A percentile compares a stretch with the other conserved stretches of the same genome.
phyloP scores from a whole-genome alignment of 2,113 vertebrate species.

The Poeciliopsis prolifica region DNA sequence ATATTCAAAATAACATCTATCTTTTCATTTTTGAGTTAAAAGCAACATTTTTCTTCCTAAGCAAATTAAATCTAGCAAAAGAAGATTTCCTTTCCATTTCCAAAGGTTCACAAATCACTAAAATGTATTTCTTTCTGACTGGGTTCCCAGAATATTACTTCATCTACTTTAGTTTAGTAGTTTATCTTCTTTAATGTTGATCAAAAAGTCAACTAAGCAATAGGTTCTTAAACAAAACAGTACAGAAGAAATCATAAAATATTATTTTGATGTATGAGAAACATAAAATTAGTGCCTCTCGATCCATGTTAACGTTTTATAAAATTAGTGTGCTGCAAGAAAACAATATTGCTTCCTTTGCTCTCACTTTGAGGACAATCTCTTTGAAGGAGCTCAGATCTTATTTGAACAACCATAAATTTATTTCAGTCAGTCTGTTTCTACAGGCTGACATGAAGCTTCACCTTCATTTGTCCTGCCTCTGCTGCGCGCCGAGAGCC shows the following conservation, averaged over 20 bases:
- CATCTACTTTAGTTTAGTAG: neutral
- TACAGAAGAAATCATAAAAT: neutral
- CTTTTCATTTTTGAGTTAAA: neutral
- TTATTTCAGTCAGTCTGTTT: constrained; percentile 7
- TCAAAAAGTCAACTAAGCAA: neutral
- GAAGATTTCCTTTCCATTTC: too few species aligned
- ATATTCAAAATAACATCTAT: neutral
- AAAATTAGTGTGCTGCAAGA: neutral
- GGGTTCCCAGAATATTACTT: neutral
- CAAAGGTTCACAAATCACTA: too few species aligned
- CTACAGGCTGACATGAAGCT: constrained; percentile 37
- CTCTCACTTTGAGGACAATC: constrained; percentile 3
- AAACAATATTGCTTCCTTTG: constrained; percentile 1
- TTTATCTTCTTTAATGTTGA: neutral
- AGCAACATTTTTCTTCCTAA: neutral
- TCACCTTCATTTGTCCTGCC: constrained; percentile 45
- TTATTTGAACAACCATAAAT: constrained; percentile 3
- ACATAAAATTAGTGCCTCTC: neutral
- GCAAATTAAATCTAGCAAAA: neutral
- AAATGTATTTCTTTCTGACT: too few species aligned
- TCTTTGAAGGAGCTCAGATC: constrained; percentile 29
- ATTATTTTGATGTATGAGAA: neutral
- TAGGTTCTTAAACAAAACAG: neutral
- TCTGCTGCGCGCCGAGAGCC: neutral
- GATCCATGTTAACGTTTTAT: constrained; percentile 3